Evolutionary conservation across 2,888 invertebrate species (phyloP).

Genomic region (Tipula confusa): DNA sequence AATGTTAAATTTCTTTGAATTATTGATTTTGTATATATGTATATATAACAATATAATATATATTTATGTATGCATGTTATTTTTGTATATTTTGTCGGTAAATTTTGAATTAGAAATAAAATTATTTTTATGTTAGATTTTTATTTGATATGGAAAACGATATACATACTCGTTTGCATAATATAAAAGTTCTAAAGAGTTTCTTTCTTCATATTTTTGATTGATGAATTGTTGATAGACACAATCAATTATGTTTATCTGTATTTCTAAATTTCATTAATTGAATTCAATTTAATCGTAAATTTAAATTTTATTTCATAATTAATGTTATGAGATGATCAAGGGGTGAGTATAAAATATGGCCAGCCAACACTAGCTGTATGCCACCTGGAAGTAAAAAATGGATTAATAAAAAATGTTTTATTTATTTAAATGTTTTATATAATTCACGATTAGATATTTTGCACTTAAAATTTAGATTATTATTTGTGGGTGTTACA

Average conservation of each 20-base stretch:
- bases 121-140: slow-evolving; percentile 9
- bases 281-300: slow-evolving; percentile 25
- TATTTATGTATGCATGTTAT: not conserved
- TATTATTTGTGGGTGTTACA: not conserved
- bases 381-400: not conserved
- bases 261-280: not conserved
- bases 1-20: not conserved
- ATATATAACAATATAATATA: not conserved
- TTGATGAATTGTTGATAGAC: slow-evolving; percentile 25
- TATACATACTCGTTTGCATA: not conserved
- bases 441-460: not conserved
- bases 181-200: not conserved
- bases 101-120: slow-evolving; percentile 12
- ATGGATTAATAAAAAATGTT: too few species aligned
- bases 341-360: not conserved
- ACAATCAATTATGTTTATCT: not conserved
- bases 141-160: not conserved
- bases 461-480: not conserved
- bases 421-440: too few species aligned
- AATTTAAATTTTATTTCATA: not conserved
- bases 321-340: not conserved
- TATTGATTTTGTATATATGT: not conserved
- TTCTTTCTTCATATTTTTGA: not conserved
- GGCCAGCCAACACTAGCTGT: not conserved
- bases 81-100: not conserved